A percentile compares a stretch with the other conserved stretches of the same genome.
Evolutionary conservation across 2,888 invertebrate genomes (phyloP).

Genomic region (Erebia epiphron): DNA sequence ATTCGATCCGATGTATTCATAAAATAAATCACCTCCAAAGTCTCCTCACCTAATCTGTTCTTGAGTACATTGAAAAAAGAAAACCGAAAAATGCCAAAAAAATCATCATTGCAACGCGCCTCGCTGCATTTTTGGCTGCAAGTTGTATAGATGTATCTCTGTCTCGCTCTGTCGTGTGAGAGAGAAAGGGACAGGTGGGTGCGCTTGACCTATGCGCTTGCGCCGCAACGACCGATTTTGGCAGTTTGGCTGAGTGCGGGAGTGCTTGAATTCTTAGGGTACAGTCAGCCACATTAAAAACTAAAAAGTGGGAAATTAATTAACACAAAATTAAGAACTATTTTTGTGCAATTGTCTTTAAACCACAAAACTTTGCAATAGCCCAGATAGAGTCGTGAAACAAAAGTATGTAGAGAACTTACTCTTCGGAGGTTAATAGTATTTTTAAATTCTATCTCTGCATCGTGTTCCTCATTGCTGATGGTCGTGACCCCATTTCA

Average conservation of each 20-base stretch:
- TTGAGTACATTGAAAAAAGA: conserved; percentile 38
- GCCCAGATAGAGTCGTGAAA: too few relatives aligned
- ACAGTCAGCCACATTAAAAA: conserved; percentile 31
- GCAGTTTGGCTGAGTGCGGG: conserved; percentile 50
- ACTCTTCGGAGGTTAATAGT: too few relatives aligned
- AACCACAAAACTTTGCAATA: too few relatives aligned
- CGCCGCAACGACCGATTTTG: conserved; percentile 61
- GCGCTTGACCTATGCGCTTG: conserved; percentile 70
- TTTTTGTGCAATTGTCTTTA: too few relatives aligned
- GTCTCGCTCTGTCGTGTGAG: conserved; percentile 42
- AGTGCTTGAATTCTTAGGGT: conserved; percentile 44
- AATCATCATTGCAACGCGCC: conserved; percentile 53
- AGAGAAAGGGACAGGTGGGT: conserved; percentile 51
- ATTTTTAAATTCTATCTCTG: too few relatives aligned
- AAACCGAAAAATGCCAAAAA: conserved; percentile 43
- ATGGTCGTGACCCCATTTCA: too few relatives aligned
- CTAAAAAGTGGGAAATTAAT: not conserved
- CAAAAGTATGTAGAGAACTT: too few relatives aligned
- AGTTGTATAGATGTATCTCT: conserved; percentile 54
- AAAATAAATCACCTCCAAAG: conserved; percentile 29
- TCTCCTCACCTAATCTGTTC: conserved; percentile 36
- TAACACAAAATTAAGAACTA: too few relatives aligned
- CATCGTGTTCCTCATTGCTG: too few relatives aligned
- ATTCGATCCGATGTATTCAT: conserved; percentile 2
- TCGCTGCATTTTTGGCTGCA: conserved; percentile 61